Base-by-base conservation (phyloP, 1,140 invertebrate genomes). In the Amphibalanus amphitrite region DNA sequence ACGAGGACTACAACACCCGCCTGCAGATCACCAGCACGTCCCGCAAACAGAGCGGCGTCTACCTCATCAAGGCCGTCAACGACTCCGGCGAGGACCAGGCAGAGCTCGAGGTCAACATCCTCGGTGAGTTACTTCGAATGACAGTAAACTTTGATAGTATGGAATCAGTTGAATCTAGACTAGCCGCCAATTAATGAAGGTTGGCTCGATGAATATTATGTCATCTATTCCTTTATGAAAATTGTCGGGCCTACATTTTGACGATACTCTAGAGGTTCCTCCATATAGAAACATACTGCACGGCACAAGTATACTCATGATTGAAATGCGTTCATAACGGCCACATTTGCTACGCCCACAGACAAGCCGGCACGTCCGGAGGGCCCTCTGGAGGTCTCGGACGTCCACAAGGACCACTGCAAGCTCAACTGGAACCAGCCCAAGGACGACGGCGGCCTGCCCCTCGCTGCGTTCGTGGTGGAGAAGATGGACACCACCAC, bases 371-470 rank as follows among this genome's bases (percentile, higher is more conserved):
- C 89, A 65, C 90, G 90, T 76, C 96, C 96, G 0, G 92, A 96
- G 82, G 95, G 94, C 67, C 95, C 95, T 1, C 79, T 98, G 0
- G 92, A 95, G 79, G 92, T 96, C 3, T 86, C 85, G 0, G 93
- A 97, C 79, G 86, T 98, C 0, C 91, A 95, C 78, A 97, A 96
- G 72, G 94, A 98, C 78, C 91, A 92, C 30, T 94, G 92, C 78
- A 98, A 94, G 78, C 82, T 99, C 8, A 89, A 90, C 75, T 99
- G 97, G 97, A 91, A 92, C 28, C 92, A 92, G 77, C 92, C 95
- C 15, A 91, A 90, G 79, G 95, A 98, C 79, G 93, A 97, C 76
- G 96, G 96, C 72, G 95, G 94, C 69, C 81, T 95, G 40, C 95
- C 95, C 8, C 84, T 98, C 69, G 90, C 89, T 29, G 88, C 89